phyloP scores from a whole-genome alignment of 2,797 vertebrate species.

The Taenioides sp. region DNA sequence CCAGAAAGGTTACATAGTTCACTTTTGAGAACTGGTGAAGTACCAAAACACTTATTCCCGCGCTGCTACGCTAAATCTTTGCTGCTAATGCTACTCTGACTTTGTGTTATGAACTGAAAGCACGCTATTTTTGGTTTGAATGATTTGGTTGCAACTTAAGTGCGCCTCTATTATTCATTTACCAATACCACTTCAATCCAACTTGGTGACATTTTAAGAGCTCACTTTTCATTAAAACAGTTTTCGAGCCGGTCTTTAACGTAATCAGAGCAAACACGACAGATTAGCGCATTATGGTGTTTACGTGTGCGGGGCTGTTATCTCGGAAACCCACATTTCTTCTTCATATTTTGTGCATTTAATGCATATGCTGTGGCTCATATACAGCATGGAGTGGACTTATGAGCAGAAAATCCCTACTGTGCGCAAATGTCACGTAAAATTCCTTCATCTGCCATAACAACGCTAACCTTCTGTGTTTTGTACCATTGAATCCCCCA shows the following conservation, averaged over 20 bases:
- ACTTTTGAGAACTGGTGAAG: too few species aligned
- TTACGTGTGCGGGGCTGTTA: neutral
- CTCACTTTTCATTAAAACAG: neutral
- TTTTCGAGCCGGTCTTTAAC: neutral
- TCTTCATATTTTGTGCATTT: conserved; percentile 62
- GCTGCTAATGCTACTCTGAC: neutral
- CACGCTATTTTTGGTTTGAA: neutral
- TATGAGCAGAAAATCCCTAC: conserved; percentile 69
- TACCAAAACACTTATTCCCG: too few species aligned
- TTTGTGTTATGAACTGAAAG: neutral
- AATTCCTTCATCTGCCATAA: conserved; percentile 74
- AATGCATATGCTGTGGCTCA: conserved; percentile 55
- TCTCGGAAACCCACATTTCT: conserved; percentile 28
- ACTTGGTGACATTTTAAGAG: conserved; percentile 7
- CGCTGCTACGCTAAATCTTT: neutral
- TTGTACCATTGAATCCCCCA: conserved; percentile 77
- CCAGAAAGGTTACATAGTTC: too few species aligned
- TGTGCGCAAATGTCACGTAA: conserved; percentile 77
- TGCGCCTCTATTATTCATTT: neutral
- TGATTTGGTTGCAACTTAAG: neutral
- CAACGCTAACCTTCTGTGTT: conserved; percentile 78
- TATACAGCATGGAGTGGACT: conserved; percentile 41
- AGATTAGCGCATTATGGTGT: conserved; percentile 14
- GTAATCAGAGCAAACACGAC: neutral
- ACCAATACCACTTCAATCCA: neutral